phyloP scores from a whole-genome alignment of 2,797 vertebrate species.

The Nyctalus aviator region DNA sequence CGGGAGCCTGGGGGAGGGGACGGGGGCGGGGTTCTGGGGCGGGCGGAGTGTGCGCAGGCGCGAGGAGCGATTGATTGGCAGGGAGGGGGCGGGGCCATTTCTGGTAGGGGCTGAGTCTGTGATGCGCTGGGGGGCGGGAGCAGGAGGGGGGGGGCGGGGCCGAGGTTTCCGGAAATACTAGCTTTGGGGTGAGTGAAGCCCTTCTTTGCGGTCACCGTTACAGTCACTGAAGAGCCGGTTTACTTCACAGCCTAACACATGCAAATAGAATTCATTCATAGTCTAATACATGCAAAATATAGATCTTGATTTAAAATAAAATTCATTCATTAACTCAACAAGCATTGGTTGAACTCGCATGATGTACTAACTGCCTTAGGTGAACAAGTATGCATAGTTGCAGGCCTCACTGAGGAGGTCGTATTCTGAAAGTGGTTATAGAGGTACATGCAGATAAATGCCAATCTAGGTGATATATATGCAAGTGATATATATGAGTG shows the following conservation, averaged over 20 bases:
- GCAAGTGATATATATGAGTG: too few relatives aligned
- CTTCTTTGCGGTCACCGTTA: background rate
- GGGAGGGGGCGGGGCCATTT: background rate
- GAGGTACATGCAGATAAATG: background rate
- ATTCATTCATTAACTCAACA: background rate
- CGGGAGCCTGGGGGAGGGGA: background rate
- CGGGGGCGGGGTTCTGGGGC: background rate
- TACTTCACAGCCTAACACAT: background rate
- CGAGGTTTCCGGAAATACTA: background rate
- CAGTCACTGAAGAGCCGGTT: background rate
- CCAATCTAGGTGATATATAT: accelerated
- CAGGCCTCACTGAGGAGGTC: background rate
- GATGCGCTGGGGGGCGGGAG: accelerated
- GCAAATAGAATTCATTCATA: background rate
- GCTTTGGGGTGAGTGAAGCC: background rate
- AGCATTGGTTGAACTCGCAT: background rate
- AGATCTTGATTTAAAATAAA: conserved; percentile 7
- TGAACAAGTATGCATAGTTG: too few relatives aligned
- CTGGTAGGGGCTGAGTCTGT: too few relatives aligned
- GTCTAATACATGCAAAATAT: background rate
- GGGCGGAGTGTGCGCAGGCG: background rate
- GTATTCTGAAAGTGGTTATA: background rate
- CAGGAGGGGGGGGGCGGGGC: too few relatives aligned
- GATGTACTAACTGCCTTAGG: background rate
- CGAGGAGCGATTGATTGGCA: conserved; percentile 8